Evolutionary conservation across 2,113 vertebrate species (phyloP).

Genomic region (Pipra filicauda): DNA sequence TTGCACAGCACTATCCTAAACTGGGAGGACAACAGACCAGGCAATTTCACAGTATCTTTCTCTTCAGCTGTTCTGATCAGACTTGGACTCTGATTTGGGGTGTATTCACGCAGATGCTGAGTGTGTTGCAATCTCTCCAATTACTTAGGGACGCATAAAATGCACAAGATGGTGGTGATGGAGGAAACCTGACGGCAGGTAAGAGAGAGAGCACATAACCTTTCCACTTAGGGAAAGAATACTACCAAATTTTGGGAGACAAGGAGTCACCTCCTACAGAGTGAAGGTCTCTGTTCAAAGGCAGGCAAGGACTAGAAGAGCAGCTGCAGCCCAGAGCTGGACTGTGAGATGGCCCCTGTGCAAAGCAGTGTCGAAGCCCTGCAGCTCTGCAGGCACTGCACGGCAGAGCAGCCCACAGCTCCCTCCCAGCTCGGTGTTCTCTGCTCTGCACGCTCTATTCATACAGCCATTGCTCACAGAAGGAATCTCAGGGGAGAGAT

Average conservation of each 20-base stretch:
- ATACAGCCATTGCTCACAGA: not conserved
- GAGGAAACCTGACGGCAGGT: not conserved
- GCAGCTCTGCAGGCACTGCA: not conserved
- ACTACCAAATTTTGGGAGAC: not conserved
- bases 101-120: not conserved
- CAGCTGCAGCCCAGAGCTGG: not conserved
- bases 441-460: fast-evolving
- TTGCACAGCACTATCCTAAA: not conserved
- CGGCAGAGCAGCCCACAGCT: not conserved
- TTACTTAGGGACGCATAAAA: not conserved
- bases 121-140: not conserved
- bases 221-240: not conserved
- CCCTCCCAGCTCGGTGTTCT: not conserved
- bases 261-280: not conserved
- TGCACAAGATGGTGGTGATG: not conserved
- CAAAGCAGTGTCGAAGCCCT: not conserved
- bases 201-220: not conserved
- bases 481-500: not conserved
- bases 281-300: not conserved
- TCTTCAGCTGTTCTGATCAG: not conserved
- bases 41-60: not conserved
- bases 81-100: not conserved
- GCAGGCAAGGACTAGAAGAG: not conserved
- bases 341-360: not conserved
- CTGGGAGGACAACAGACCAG: not conserved